Conservation (phyloP, 2,888 invertebrate genomes). For the Masnerella sp. region DNA sequence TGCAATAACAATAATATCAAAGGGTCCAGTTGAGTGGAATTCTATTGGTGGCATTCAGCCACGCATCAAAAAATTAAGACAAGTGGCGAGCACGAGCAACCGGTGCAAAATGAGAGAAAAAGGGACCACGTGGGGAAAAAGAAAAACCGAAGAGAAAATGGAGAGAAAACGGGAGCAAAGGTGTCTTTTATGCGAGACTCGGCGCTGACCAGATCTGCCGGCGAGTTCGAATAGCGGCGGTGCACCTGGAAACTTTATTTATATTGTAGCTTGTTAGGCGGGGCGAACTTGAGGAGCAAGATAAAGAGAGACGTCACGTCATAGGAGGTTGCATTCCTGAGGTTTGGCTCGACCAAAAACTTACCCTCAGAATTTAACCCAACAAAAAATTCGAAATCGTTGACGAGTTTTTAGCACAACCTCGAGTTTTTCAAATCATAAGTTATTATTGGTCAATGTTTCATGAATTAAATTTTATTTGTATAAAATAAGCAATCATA, state of each 20-base stretch:
- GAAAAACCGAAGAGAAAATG: neutral
- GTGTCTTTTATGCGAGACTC: slow-evolving; percentile 36
- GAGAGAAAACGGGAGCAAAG: slow-evolving; percentile 1
- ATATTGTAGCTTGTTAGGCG: slow-evolving; percentile 50
- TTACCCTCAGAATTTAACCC: no score
- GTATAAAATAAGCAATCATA: no score
- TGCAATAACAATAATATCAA: no score
- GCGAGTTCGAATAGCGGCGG: slow-evolving; percentile 29
- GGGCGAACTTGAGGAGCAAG: slow-evolving; percentile 19
- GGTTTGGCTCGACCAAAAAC: no score
- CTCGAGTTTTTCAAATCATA: no score
- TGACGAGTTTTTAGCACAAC: no score
- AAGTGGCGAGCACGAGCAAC: slow-evolving; percentile 16
- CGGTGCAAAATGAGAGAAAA: slow-evolving; percentile 11
- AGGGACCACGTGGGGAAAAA: no score
- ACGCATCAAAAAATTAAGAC: slow-evolving; percentile 33
- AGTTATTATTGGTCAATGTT: no score
- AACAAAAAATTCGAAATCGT: no score
- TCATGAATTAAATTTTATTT: no score
- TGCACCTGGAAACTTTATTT: slow-evolving; percentile 52
- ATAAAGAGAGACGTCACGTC: neutral
- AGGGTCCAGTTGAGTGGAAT: no score
- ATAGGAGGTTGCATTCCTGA: slow-evolving; percentile 38
- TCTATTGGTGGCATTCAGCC: slow-evolving; percentile 8
- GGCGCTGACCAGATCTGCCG: slow-evolving; percentile 26